Evolutionary conservation across 2,113 vertebrate genomes (phyloP), one percentile per base, ranked within the genome.

Genomic region (Coryphaenoides rupestris): DNA sequence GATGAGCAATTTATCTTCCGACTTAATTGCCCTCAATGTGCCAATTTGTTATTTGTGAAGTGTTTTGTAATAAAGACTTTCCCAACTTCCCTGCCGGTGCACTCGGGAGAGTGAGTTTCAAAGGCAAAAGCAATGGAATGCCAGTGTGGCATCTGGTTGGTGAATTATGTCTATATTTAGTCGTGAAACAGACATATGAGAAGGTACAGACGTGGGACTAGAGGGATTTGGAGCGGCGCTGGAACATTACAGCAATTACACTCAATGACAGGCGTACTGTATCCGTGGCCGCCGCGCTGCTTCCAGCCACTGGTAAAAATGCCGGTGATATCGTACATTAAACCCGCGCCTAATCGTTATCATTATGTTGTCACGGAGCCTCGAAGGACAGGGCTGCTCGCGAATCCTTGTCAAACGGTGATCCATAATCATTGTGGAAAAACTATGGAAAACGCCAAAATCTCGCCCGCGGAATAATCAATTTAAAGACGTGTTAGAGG

Each of bases 21-120:
- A 14, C 70, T 60, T 80, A 86, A 87, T 87, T 82, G 78, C 72
- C 78, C 81, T 79, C 80, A 76, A 78, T 81, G 72, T 83, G 84
- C 73, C 81, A 84, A 65, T 83, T 82, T 65, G 46, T 72, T 63
- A 73, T 78, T 68, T 68, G 53, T 62, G 10, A 40, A 58, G 62
- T 71, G 66, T 79, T 84, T 76, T 58, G 80, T 66, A 80, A 81
- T 76, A 58, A 69, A 50, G 68, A 76, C 74, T 79, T 69, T 67
- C 65, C 50, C 72, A 71, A 66, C 61, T 53, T 40, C 33, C 33
- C 13, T 9, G 70, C 23, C 4, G 16, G 1, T 70, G 56, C 33
- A 74, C 82, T 80, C 82, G 1, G 10, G 84, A 73, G 87, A 70
- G 45, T 2, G 5, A 21, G 64, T 67, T 70, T 77, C 68, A 74